These are phyloP conservation scores for Selenia dentaria DNA, from an alignment of 2,888 invertebrate species.

Conservation along the genomic window DNA sequence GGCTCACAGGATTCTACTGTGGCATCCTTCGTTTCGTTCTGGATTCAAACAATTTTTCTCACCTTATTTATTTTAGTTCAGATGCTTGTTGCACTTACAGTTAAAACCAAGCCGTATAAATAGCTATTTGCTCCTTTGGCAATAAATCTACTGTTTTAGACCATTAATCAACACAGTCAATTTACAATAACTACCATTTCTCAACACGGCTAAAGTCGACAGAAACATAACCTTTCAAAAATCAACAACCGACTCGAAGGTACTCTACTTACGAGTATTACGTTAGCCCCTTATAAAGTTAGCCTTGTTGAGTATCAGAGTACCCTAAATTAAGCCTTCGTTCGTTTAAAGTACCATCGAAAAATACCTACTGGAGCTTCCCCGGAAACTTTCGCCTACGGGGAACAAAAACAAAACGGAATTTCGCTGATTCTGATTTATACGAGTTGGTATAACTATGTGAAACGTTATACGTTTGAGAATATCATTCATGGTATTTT, in stretches of 20 bases:
- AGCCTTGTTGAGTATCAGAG: background rate
- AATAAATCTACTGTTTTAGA: too few species aligned
- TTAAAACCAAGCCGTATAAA: too few species aligned
- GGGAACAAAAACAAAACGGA: conserved; percentile 13
- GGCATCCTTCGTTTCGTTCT: too few species aligned
- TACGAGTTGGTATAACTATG: conserved; percentile 14
- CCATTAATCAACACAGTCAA: too few species aligned
- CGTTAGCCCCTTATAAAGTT: background rate
- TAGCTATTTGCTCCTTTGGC: too few species aligned
- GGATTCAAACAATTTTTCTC: too few species aligned
- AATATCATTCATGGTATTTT: conserved; percentile 26
- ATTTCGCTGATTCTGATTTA: conserved; percentile 13
- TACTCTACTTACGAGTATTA: background rate
- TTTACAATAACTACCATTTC: too few species aligned
- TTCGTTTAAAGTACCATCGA: conserved; percentile 7
- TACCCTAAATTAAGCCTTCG: conserved; percentile 3
- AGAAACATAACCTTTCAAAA: too few species aligned
- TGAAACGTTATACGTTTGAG: conserved; percentile 18
- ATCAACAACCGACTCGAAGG: conserved; percentile 1
- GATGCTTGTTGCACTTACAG: too few species aligned
- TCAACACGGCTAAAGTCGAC: too few species aligned
- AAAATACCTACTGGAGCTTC: conserved; percentile 7
- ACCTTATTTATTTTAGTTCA: too few species aligned
- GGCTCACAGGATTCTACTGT: too few species aligned
- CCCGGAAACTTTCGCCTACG: conserved; percentile 8